Conservation (phyloP, 2,888 invertebrate species). For the Tholera decimalis region DNA sequence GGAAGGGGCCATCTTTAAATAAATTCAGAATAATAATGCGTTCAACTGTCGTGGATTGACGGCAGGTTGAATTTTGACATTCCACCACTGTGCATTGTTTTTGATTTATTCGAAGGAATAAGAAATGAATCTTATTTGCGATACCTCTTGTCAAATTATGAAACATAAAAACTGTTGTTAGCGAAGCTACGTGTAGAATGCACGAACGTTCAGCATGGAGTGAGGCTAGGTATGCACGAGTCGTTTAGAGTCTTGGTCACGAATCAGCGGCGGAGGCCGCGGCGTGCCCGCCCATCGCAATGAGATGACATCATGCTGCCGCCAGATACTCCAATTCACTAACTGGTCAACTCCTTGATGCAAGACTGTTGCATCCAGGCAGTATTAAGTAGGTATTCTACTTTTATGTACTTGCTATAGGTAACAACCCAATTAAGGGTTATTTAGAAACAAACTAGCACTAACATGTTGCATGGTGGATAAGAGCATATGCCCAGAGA, state of each 20-base stretch:
- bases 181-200: slow-evolving; percentile 67
- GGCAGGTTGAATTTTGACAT: slow-evolving; percentile 69
- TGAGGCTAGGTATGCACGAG: slow-evolving; percentile 77
- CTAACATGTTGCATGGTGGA: not conserved
- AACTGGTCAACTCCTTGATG: slow-evolving; percentile 65
- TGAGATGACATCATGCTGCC: slow-evolving; percentile 84
- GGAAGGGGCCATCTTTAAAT: slow-evolving; percentile 87
- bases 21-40: slow-evolving; percentile 86
- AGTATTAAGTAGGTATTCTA: slow-evolving; percentile 18
- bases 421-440: slow-evolving; percentile 3
- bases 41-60: slow-evolving; percentile 71
- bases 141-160: slow-evolving; percentile 44
- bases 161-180: slow-evolving; percentile 67
- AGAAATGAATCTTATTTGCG: slow-evolving; percentile 14
- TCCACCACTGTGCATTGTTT: slow-evolving; percentile 46
- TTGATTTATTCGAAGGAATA: slow-evolving; percentile 34
- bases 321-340: slow-evolving; percentile 70
- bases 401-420: not conserved
- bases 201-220: slow-evolving; percentile 74
- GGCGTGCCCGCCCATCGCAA: slow-evolving; percentile 84
- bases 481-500: slow-evolving; percentile 43
- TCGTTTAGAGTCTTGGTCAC: slow-evolving; percentile 80
- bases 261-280: slow-evolving; percentile 76
- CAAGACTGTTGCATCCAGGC: slow-evolving; percentile 61
- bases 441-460: not conserved